Conservation (phyloP, 2,113 vertebrate species). For the Gobio gobio region DNA sequence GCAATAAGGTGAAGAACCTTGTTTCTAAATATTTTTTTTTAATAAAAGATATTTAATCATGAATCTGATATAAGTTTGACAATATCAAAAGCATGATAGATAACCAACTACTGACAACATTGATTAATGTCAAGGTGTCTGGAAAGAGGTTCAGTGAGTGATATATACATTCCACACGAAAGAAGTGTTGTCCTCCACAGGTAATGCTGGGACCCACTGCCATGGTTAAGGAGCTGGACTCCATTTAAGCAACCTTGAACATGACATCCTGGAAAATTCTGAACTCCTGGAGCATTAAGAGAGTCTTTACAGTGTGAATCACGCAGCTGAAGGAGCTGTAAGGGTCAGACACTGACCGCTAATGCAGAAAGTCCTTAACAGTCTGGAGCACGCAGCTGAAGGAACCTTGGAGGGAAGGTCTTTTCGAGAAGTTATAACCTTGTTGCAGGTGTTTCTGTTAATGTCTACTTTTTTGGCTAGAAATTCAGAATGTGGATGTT, state of each 20-base stretch:
- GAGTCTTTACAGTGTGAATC: constrained; percentile 23
- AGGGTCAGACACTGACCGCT: constrained; percentile 17
- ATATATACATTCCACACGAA: background rate
- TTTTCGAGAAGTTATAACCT: constrained; percentile 5
- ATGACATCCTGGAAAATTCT: constrained; percentile 11
- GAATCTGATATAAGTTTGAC: background rate
- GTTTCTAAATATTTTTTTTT: too few relatives aligned
- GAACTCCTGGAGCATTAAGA: constrained; percentile 18
- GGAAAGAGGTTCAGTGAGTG: background rate
- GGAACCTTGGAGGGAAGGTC: constrained; percentile 14
- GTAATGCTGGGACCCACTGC: background rate
- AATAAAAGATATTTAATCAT: background rate
- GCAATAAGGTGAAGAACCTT: too few relatives aligned
- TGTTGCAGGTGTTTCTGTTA: constrained; percentile 6
- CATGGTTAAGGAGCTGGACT: background rate
- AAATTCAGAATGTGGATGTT: background rate
- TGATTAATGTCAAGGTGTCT: background rate
- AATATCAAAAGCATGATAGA: background rate
- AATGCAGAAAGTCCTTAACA: constrained; percentile 21
- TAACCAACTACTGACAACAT: background rate
- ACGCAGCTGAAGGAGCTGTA: background rate
- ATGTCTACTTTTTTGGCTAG: background rate
- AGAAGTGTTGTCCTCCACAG: background rate
- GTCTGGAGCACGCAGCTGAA: constrained; percentile 5
- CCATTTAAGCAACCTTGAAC: constrained; percentile 5